These are phyloP conservation scores for Erythrolamprus reginae DNA, from an alignment of 2,113 vertebrate genomes.

Conservation along the genomic window DNA sequence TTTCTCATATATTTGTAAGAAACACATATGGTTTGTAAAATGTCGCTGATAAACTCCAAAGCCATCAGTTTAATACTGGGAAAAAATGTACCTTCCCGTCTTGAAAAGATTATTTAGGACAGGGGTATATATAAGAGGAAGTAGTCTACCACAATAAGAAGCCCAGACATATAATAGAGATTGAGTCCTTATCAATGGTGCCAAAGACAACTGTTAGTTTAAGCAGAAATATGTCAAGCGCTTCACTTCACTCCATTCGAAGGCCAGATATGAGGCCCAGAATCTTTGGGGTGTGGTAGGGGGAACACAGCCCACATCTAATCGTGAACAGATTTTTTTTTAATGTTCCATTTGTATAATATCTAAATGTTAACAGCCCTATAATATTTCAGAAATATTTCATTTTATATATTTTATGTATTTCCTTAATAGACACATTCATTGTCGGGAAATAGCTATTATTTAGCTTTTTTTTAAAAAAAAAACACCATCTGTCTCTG, in stretches of 20 bases:
- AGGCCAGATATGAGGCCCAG: conserved; percentile 36
- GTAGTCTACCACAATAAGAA: conserved; percentile 50
- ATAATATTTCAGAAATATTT: background rate
- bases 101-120: conserved; percentile 43
- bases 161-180: conserved; percentile 55
- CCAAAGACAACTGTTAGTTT: conserved; percentile 63
- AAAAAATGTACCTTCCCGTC: conserved; percentile 44
- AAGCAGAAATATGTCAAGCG: conserved; percentile 44
- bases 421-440: background rate
- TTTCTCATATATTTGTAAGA: conserved; percentile 29
- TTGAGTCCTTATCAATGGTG: conserved; percentile 37
- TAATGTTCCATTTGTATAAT: background rate
- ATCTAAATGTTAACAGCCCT: background rate
- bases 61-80: conserved; percentile 38
- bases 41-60: conserved; percentile 25
- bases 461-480: background rate
- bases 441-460: background rate
- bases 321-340: background rate
- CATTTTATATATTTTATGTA: background rate
- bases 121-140: conserved; percentile 44
- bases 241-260: conserved; percentile 28
- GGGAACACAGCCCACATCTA: background rate
- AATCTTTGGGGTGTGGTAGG: conserved; percentile 16
- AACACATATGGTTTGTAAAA: conserved; percentile 30
- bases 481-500: background rate